Conservation (phyloP, 2,797 vertebrate species). For the Catostomus latipinnis region DNA sequence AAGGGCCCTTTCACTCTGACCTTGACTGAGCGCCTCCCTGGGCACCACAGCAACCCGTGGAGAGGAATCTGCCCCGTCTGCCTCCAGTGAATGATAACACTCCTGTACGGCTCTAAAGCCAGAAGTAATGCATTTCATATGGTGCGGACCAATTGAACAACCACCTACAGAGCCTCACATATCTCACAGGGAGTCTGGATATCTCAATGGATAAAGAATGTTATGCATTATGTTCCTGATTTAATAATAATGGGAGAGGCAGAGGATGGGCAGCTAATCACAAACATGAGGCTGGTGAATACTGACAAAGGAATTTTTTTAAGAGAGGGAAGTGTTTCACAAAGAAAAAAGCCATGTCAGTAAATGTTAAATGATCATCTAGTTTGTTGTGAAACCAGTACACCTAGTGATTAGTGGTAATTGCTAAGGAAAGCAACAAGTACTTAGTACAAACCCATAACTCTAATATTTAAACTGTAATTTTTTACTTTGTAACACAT, state of each 20-base stretch:
- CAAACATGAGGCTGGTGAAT: constrained; percentile 36
- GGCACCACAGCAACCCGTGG: constrained; percentile 78
- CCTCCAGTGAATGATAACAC: constrained; percentile 65
- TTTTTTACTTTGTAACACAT: too few relatives aligned
- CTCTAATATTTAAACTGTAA: too few relatives aligned
- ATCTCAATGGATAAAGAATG: constrained; percentile 4
- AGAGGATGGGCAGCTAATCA: constrained; percentile 38
- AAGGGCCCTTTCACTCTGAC: constrained; percentile 80
- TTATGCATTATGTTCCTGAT: constrained; percentile 42
- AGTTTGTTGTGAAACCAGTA: background rate
- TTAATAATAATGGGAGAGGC: constrained; percentile 44
- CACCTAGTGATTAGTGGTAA: background rate
- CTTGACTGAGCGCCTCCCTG: constrained; percentile 77
- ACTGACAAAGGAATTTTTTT: constrained; percentile 23
- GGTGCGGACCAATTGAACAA: constrained; percentile 30
- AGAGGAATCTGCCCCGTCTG: constrained; percentile 72
- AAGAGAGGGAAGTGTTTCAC: constrained; percentile 10
- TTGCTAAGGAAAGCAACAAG: too few relatives aligned
- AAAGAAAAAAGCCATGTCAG: background rate
- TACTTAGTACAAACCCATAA: too few relatives aligned
- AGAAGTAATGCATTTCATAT: constrained; percentile 45
- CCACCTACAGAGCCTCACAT: constrained; percentile 13
- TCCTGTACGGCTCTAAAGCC: constrained; percentile 33
- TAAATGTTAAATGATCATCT: background rate
- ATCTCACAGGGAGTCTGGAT: constrained; percentile 25